Base-by-base conservation (phyloP, 1,140 invertebrate genomes). In the roundworm (Caenorhabditis elegans) region DNA sequence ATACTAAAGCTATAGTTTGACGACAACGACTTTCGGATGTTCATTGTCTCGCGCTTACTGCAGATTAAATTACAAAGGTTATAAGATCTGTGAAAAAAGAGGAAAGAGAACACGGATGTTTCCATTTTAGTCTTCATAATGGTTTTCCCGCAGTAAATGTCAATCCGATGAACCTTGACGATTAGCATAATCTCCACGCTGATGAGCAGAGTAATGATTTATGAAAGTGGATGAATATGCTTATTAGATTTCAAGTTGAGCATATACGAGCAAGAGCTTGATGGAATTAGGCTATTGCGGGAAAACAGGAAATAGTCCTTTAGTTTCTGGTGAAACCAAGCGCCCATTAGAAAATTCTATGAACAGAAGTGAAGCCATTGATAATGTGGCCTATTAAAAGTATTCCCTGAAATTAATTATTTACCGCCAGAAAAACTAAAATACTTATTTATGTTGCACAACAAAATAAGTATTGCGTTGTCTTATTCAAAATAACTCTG, bases 161-260 rank as follows among this genome's bases (percentile, higher is more conserved):
- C 60, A 70, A 60, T 31, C 26, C 15, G 28, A 34, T 60, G 53
- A 22, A 60, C 53, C 53, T 11, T 28, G 28, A 34, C 53, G 53
- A 60, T 60, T 60, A 60, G 53, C 53, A 60, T 60, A 60, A 60
- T 70, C 60, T 70, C 28, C 34, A 70, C 34, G n/a, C 39, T 39
- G 34, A 39, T 70, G 60, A 70, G 51, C 51, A 55, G n/a, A 13
- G 28, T 6, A 15, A 70, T 70, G 34, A 70, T 70, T 39, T 70
- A 36, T 70, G 34, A 39, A 39, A 70, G 31, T 6, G 34, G 13
- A 70, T 11, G 15, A 5, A n/a, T 31, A 22, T 11, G 31, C 60
- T 70, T 70, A 70, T 70, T 70, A 70, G 34, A 70, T 70, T 65
- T 70, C 34, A 70, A 39, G 17, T 39, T 36, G 34, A 22, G 60